Evolutionary conservation across 2,888 invertebrate genomes (phyloP).

Genomic region (Gastrophysa polygoni): DNA sequence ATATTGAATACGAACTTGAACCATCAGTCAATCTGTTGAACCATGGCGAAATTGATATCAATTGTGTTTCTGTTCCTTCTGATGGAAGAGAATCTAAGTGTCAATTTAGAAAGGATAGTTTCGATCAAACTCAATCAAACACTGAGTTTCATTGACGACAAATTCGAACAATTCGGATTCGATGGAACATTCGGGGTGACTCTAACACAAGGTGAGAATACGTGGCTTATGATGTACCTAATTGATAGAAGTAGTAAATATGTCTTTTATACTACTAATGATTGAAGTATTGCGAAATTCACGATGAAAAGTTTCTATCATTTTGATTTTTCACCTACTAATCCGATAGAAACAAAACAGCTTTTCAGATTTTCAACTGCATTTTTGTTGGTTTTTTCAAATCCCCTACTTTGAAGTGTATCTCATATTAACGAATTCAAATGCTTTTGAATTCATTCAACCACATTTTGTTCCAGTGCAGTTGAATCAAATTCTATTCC

Average conservation of each 20-base stretch:
- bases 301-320: no score
- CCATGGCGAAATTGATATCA: neutral
- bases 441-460: no score
- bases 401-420: no score
- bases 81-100: neutral
- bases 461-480: constrained; percentile 38
- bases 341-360: no score
- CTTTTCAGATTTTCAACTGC: no score
- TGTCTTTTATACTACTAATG: no score
- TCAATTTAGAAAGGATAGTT: neutral
- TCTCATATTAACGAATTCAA: no score
- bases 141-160: constrained; percentile 49
- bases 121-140: neutral
- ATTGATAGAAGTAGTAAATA: no score
- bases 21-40: neutral
- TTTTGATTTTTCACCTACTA: no score
- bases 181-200: constrained; percentile 55
- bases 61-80: neutral
- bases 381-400: no score
- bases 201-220: constrained; percentile 53
- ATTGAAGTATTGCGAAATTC: no score
- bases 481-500: constrained; percentile 22
- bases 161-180: constrained; percentile 53
- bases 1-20: neutral
- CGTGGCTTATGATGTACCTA: neutral